Conservation (phyloP, 30 jellyfish, hydroid and myxozoan genomes). For the Pseudorhiza aurosa region DNA sequence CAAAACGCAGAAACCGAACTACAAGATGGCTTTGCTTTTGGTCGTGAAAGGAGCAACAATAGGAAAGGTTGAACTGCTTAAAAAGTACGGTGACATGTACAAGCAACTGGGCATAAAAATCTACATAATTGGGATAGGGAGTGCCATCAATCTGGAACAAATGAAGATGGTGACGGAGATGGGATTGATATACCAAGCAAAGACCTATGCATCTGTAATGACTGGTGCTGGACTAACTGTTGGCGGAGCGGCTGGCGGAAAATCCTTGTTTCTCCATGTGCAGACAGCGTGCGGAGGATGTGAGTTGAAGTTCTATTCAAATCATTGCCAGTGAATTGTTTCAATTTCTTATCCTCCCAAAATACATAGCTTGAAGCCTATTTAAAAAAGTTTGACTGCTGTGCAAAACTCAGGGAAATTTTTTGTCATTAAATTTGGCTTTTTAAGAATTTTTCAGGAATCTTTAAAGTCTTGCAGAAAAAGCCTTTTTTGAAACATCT, state of each 20-base stretch:
- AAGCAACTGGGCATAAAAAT: conserved; percentile 76
- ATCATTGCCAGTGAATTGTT: too few relatives aligned
- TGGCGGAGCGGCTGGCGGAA: conserved; percentile 78
- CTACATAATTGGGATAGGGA: conserved; percentile 78
- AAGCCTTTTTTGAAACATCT: too few relatives aligned
- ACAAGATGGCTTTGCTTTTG: conserved; percentile 76
- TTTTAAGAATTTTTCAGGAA: too few relatives aligned
- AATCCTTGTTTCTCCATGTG: conserved; percentile 66
- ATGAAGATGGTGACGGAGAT: conserved; percentile 68
- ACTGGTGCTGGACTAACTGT: conserved; percentile 86
- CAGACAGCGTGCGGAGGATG: conserved; percentile 77
- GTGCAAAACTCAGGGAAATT: too few relatives aligned
- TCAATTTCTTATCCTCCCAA: too few relatives aligned
- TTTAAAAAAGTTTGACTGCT: too few relatives aligned
- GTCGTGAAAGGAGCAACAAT: conserved; percentile 78
- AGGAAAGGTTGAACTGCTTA: conserved; percentile 72
- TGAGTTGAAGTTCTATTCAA: too few relatives aligned
- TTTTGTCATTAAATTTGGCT: too few relatives aligned
- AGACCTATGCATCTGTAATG: conserved; percentile 78
- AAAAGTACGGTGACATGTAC: conserved; percentile 74
- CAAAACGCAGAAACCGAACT: conserved; percentile 58
- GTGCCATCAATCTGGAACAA: conserved; percentile 51
- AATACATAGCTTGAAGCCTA: too few relatives aligned
- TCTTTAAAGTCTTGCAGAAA: too few relatives aligned
- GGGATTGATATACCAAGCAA: conserved; percentile 69